phyloP scores from a whole-genome alignment of 2,113 vertebrate genomes.

The Pampusana beccarii region DNA sequence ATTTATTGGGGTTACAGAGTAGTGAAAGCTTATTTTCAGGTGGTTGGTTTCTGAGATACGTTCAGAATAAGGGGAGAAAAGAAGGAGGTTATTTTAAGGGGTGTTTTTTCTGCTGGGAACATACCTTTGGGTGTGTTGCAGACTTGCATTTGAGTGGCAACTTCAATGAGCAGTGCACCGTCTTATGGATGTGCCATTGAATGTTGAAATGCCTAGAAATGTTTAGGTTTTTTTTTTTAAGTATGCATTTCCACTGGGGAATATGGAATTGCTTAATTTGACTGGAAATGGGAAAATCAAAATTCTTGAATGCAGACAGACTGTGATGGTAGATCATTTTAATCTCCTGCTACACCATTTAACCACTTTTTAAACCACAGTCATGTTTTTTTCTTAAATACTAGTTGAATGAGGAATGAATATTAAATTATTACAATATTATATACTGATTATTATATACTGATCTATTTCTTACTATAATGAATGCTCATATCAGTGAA shows the following conservation, averaged over 20 bases:
- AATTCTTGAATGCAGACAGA: neutral
- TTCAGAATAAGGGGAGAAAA: neutral
- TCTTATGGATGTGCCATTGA: neutral
- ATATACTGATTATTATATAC: too few relatives aligned
- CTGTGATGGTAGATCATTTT: neutral
- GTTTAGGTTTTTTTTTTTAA: neutral
- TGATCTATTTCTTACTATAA: neutral
- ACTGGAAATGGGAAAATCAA: neutral
- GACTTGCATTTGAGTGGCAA: neutral
- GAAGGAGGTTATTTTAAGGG: neutral
- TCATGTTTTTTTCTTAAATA: neutral
- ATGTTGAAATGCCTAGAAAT: neutral
- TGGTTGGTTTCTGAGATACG: neutral
- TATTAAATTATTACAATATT: neutral
- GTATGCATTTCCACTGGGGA: neutral
- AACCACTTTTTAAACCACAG: neutral
- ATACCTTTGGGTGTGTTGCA: neutral
- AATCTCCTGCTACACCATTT: neutral
- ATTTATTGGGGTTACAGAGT: neutral
- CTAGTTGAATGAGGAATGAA: neutral
- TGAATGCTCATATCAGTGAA: neutral
- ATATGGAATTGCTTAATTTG: neutral
- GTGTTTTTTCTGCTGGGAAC: neutral
- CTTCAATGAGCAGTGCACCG: neutral
- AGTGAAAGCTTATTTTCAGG: neutral